A percentile compares a stretch with the other conserved stretches of the same genome.
Evolutionary conservation across 2,113 vertebrate genomes (phyloP).

Genomic region (Laterallus jamaicensis): DNA sequence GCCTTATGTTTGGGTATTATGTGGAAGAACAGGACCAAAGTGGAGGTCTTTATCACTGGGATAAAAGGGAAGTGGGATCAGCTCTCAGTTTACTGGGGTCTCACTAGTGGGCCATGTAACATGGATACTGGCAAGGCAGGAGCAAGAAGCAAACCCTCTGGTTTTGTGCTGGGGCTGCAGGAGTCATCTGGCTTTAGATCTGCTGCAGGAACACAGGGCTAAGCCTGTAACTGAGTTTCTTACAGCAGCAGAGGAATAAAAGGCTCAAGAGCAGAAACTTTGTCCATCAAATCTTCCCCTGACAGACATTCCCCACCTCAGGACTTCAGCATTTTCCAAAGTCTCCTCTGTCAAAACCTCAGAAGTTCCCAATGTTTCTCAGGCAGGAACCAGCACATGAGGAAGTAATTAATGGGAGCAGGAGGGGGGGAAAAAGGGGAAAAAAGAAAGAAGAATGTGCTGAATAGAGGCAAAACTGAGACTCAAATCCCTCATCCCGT

Average conservation of each 20-base stretch:
- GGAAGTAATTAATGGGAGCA: constrained; percentile 55
- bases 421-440: background rate
- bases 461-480: constrained; percentile 33
- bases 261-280: background rate
- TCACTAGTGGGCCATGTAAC: background rate
- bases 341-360: background rate
- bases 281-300: background rate
- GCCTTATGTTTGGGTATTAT: background rate
- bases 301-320: background rate
- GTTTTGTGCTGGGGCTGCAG: background rate
- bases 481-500: background rate
- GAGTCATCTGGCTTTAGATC: background rate
- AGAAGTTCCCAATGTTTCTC: background rate
- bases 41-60: background rate
- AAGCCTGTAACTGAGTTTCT: background rate
- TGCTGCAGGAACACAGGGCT: background rate
- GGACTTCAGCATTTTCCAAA: background rate
- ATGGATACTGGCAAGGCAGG: background rate
- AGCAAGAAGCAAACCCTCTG: background rate
- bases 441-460: constrained; percentile 12
- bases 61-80: background rate
- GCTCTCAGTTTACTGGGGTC: background rate
- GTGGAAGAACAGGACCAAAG: background rate
- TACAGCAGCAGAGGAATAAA: background rate
- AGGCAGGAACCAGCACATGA: constrained; percentile 17